Evolutionary conservation across 2,797 vertebrate species (phyloP).

Genomic region (Tiaroga cobitis): DNA sequence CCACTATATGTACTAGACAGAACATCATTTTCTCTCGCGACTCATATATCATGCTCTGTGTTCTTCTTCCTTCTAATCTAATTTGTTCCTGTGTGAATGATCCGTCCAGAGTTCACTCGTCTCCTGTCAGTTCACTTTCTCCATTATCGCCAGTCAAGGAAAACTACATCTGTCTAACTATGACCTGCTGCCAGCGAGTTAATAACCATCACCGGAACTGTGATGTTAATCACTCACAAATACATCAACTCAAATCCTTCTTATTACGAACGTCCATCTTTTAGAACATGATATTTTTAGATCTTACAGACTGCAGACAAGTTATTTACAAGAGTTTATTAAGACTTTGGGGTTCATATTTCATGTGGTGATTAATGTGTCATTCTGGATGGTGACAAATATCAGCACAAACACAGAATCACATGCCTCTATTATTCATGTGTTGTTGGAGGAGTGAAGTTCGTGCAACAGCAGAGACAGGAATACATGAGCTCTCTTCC

Average conservation of each 20-base stretch:
- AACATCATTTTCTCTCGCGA: background rate
- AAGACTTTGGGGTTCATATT: constrained; percentile 19
- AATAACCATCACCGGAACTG: background rate
- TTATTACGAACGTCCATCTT: background rate
- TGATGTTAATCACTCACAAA: background rate
- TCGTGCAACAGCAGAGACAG: background rate
- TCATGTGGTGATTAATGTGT: constrained; percentile 23
- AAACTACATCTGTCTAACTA: background rate
- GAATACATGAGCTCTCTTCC: background rate
- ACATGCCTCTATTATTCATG: constrained; percentile 22
- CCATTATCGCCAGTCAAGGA: background rate
- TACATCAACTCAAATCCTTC: background rate
- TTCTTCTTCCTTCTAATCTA: background rate
- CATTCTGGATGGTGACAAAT: constrained; percentile 28
- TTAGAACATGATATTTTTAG: background rate
- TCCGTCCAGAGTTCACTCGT: background rate
- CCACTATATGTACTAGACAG: background rate
- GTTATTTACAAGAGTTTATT: constrained; percentile 12
- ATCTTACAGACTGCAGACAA: background rate
- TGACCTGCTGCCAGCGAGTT: background rate
- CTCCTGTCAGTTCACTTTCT: background rate
- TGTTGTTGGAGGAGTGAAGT: background rate
- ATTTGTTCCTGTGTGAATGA: background rate
- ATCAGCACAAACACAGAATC: background rate
- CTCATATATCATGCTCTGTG: background rate